Evolutionary conservation across 2,113 vertebrate species (phyloP).

Genomic region (Pedetes capensis): DNA sequence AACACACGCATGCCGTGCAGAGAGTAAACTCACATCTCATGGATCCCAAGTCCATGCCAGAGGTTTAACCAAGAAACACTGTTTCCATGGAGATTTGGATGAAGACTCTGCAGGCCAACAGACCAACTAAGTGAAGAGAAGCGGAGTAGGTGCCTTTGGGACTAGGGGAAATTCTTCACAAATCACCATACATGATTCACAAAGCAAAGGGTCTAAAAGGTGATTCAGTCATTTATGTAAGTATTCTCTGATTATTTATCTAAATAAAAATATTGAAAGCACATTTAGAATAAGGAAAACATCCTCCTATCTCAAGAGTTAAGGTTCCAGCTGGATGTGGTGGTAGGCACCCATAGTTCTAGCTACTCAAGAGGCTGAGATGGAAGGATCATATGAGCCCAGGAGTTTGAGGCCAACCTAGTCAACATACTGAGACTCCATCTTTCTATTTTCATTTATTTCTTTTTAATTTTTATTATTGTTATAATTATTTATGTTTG

Average conservation of each 20-base stretch:
- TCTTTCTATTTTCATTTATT: too few relatives aligned
- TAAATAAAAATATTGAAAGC: not conserved
- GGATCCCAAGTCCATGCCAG: not conserved
- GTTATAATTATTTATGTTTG: not conserved
- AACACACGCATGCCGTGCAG: not conserved
- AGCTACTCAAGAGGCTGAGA: not conserved
- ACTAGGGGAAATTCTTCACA: not conserved
- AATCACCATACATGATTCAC: not conserved
- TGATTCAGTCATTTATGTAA: slow-evolving; percentile 8
- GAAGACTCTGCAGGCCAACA: not conserved
- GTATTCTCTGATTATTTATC: slow-evolving; percentile 2
- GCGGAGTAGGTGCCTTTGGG: not conserved
- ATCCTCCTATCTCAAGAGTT: not conserved
- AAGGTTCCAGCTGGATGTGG: not conserved
- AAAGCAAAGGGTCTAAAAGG: not conserved
- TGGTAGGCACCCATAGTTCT: too few relatives aligned
- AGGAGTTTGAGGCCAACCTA: not conserved
- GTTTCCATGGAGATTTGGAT: not conserved
- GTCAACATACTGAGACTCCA: not conserved
- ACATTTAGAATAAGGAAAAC: not conserved
- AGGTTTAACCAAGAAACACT: not conserved
- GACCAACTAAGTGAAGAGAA: not conserved
- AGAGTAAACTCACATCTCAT: not conserved
- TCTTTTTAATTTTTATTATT: accelerated
- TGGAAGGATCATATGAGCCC: not conserved